Evolutionary conservation across 2,888 invertebrate species (phyloP).

Genomic region (Stenotaenia linearis): DNA sequence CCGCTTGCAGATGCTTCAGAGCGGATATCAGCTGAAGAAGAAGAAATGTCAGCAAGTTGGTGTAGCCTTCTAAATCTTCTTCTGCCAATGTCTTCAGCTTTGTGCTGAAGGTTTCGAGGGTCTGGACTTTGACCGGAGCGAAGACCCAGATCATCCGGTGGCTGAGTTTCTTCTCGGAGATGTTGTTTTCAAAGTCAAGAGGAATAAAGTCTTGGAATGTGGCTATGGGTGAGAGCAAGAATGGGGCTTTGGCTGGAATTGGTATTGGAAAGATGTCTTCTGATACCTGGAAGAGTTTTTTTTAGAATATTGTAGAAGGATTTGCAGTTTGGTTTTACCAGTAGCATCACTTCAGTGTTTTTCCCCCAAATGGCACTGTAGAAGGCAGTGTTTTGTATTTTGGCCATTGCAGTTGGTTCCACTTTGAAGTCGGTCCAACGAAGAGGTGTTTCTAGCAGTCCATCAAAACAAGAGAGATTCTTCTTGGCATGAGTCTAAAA

Average conservation of each 20-base stretch:
- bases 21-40: constrained; percentile 75
- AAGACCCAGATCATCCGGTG: constrained; percentile 34
- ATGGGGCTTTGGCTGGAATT: constrained; percentile 42
- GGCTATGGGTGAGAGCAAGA: constrained; percentile 66
- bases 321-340: constrained; percentile 21
- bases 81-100: background rate
- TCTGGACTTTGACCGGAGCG: constrained; percentile 27
- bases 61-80: constrained; percentile 43
- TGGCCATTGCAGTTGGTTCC: constrained; percentile 50
- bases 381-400: constrained; percentile 66
- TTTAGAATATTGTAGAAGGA: too few relatives aligned
- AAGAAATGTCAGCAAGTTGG: constrained; percentile 67
- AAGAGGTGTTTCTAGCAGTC: constrained; percentile 62
- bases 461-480: background rate
- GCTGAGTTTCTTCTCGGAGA: background rate
- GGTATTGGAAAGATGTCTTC: constrained; percentile 50
- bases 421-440: constrained; percentile 67
- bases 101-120: background rate
- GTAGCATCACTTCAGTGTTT: constrained; percentile 32
- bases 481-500: background rate
- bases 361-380: constrained; percentile 68
- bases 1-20: constrained; percentile 71
- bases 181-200: constrained; percentile 47
- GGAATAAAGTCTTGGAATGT: constrained; percentile 76
- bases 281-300: too few relatives aligned